phyloP scores from a whole-genome alignment of 2,888 invertebrate species.

The Ditylenchus weischeri region DNA sequence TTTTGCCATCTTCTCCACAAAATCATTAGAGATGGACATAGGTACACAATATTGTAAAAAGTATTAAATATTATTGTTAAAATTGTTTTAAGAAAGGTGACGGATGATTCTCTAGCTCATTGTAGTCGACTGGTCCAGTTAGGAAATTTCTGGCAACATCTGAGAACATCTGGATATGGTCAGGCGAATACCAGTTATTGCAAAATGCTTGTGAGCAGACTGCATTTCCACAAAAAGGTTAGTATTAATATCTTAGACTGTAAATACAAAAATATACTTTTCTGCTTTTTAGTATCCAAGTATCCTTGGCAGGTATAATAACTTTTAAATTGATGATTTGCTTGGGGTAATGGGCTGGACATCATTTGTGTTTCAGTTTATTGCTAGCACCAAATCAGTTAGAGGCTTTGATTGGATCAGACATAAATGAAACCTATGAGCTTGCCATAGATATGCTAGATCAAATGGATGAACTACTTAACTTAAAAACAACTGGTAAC shows the following conservation, averaged over 20 bases:
- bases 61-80: not conserved
- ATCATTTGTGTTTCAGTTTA: conserved; percentile 63
- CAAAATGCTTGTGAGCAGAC: conserved; percentile 78
- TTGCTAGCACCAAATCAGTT: conserved; percentile 78
- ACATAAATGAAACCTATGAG: conserved; percentile 78
- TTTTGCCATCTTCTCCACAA: conserved; percentile 97
- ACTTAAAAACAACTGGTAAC: conserved; percentile 80
- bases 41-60: conserved; percentile 30
- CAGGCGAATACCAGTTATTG: conserved; percentile 84
- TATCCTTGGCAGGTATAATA: conserved; percentile 74
- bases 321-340: too few species aligned
- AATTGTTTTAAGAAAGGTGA: conserved; percentile 13
- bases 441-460: conserved; percentile 95
- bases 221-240: conserved; percentile 84
- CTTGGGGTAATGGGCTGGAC: too few species aligned
- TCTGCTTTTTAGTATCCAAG: conserved; percentile 69
- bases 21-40: conserved; percentile 87
- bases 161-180: conserved; percentile 85
- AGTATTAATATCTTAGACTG: not conserved
- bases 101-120: conserved; percentile 26
- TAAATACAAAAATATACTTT: not conserved
- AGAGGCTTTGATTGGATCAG: conserved; percentile 66
- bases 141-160: conserved; percentile 65
- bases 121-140: conserved; percentile 46
- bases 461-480: conserved; percentile 91